phyloP scores from a whole-genome alignment of 2,888 invertebrate species.

The Synergus laeviventris region DNA sequence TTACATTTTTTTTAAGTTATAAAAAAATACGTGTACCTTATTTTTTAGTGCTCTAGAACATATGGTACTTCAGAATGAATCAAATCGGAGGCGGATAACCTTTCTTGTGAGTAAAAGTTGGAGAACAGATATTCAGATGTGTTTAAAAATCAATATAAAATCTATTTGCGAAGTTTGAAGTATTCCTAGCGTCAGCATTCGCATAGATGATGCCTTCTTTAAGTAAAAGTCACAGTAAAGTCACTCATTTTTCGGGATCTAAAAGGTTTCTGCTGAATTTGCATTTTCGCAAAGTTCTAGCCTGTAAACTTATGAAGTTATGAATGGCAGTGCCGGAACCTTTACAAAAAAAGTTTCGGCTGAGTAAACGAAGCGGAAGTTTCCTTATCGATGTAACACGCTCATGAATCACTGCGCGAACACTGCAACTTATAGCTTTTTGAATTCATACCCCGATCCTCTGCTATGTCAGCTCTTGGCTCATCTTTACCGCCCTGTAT shows the following conservation, averaged over 20 bases:
- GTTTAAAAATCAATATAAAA: neutral
- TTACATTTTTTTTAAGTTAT: too few species aligned
- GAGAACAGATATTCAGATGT: too few species aligned
- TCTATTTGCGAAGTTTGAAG: neutral
- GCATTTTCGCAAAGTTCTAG: slow-evolving; percentile 44
- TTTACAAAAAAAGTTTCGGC: slow-evolving; percentile 50
- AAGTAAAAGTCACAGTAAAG: neutral
- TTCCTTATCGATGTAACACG: slow-evolving; percentile 67
- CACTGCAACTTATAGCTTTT: slow-evolving; percentile 57
- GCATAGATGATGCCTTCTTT: neutral
- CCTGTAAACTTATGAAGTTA: slow-evolving; percentile 41
- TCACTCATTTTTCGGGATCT: slow-evolving; percentile 44
- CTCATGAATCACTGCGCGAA: slow-evolving; percentile 63
- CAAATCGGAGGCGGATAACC: too few species aligned
- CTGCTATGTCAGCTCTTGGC: slow-evolving; percentile 64
- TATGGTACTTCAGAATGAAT: too few species aligned
- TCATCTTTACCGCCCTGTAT: slow-evolving; percentile 42
- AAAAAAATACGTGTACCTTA: too few species aligned
- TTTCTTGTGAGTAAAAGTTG: too few species aligned
- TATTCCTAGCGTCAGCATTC: neutral
- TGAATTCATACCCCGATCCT: slow-evolving; percentile 62
- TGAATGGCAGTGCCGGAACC: slow-evolving; percentile 10
- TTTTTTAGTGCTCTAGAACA: too few species aligned
- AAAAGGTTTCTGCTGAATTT: slow-evolving; percentile 44
- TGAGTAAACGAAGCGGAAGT: slow-evolving; percentile 63